Base-by-base conservation (phyloP, 92 coral and sea anemone genomes). In the Parazoanthus atlanticus region DNA sequence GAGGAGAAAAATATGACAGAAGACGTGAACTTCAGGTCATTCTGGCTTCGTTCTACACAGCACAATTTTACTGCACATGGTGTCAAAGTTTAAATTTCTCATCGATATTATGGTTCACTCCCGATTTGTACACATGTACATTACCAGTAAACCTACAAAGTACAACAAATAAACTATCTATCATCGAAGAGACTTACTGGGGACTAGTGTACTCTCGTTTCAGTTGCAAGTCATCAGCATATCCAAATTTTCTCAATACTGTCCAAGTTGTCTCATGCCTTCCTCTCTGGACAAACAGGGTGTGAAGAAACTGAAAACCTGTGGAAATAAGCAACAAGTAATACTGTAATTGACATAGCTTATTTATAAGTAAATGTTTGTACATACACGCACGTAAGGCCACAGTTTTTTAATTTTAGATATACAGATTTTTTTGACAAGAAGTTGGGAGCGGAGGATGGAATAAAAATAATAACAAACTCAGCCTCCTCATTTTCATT, bases 181-280 rank as follows among this genome's bases (percentile, higher is more conserved):
- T 71, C n/a, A 77, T 8, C 30, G 40, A 29, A 2, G 12, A 23
- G 2, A 74, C 90, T 79, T 88, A 95, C 98, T 85, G 89, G 32
- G 94, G 96, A 58, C 98, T 93, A 23, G 92, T 66, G 84, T 97
- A 97, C 66, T 97, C 99, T 58, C 84, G 66, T 76, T 98, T 93
- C 38, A 97, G 95, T 84, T 93, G 92, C 8, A 97, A 94, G 49
- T 95, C 94, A 67, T 97, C 99, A 70, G 98, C 97, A 84, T 94
- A 97, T 71, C 99, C 99, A 93, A 97, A 97, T 86, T 94, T 97
- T 88, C 99, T 93, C 26, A 97, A 90, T 25, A 97, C 99, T 30
- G 99, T 95, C 99, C 99, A 97, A 10, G 98, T 95, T 49, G 99
- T 97, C 85, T 97, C 99, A 82, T 97, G 99, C 46, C 99, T 81